phyloP scores from a whole-genome alignment of 2,113 vertebrate genomes.

The Cryptomyrus ogoouensis region DNA sequence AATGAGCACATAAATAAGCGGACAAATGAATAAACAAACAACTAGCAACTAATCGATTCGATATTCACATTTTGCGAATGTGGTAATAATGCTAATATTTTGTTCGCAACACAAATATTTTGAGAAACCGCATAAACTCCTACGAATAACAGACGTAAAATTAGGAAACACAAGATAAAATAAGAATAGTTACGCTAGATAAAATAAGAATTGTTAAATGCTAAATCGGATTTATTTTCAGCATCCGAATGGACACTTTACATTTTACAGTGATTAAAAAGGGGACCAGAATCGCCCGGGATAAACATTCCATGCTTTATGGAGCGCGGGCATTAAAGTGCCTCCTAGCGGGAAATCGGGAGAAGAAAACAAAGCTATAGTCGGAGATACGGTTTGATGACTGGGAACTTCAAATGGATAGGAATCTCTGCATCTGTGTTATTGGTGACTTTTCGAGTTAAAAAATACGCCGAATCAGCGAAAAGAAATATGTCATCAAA shows the following conservation, averaged over 20 bases:
- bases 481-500: neutral
- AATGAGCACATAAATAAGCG: neutral
- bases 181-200: neutral
- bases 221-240: neutral
- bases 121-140: neutral
- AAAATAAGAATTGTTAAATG: neutral
- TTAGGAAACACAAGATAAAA: neutral
- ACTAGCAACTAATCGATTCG: neutral
- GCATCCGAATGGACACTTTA: neutral
- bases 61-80: neutral
- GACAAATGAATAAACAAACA: neutral
- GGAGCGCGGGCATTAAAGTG: neutral
- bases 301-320: conserved; percentile 1
- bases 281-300: neutral
- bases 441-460: neutral
- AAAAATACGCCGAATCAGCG: neutral
- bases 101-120: neutral
- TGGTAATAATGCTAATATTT: neutral
- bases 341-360: conserved; percentile 17
- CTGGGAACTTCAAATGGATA: conserved; percentile 13
- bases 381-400: neutral
- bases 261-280: neutral
- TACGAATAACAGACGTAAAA: neutral
- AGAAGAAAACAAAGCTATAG: neutral
- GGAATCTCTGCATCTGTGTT: conserved; percentile 27